Base-by-base conservation (phyloP, 2,888 invertebrate species). In the Hypercompe scribonia region DNA sequence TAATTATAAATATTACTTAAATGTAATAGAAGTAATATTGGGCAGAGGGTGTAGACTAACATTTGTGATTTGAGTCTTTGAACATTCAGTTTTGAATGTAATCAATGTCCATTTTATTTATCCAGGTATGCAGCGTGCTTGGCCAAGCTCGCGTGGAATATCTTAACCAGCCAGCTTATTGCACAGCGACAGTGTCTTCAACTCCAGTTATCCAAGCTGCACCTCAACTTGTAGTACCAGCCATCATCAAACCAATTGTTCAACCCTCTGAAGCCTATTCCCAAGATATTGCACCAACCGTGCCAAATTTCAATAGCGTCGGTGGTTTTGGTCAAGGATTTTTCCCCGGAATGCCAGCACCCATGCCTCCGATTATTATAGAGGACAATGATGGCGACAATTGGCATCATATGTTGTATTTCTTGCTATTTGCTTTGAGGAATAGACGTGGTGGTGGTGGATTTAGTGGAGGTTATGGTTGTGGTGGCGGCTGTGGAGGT, bases 171-270 rank as follows among this genome's bases (percentile, higher is more conserved):
- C 83, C 84, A 8, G 0, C 50, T 2, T 81, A 28, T 70, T 15
- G 65, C 28, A 66, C 74, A 5, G 21, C 71, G 7, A n/a, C 76
- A 33, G 65, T 79, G n/a, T 63, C 76, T 10, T 42, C 84, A 18
- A 42, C 74, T 18, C 65, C 84, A 13, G 21, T 58, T 15, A 34
- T 78, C 36, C 85, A 84, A 68, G 69, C 86, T 0, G 61, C 82
- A 33, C 85, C 89, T 5, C 89, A 89, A 70, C 86, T 91, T 66
- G 83, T 91, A 3, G 88, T 93, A 8, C 93, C 93, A 65, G 90
- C 91, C 8, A 58, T 91, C 28, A 89, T 90, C 74, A 90, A 88
- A 65, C 90, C 93, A 0, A 66, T 89, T 2, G 68, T 90, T 0
- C 83, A 87, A 31, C 68, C 85, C 3, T 77, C 61, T 64, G 87